Evolutionary conservation across 1,140 invertebrate genomes (phyloP).

Genomic region (Lasioglossum albipes): DNA sequence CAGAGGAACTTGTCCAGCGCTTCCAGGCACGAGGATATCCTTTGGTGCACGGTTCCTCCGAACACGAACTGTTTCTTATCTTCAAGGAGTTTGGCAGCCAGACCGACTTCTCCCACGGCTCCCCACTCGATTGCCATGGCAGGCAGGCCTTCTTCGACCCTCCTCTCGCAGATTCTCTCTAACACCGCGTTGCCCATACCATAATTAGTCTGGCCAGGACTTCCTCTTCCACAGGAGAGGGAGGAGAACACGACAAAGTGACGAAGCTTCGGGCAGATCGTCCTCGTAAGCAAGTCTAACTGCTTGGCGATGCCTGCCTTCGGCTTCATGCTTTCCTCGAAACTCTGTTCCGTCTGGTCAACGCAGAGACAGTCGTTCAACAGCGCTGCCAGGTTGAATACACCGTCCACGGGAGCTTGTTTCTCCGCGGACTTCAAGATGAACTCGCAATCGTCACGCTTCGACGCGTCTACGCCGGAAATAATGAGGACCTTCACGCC

Average conservation of each 20-base stretch:
- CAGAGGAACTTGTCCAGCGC: slow-evolving; percentile 82
- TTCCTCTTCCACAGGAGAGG: slow-evolving; percentile 88
- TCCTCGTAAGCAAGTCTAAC: slow-evolving; percentile 80
- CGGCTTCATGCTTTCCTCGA: slow-evolving; percentile 76
- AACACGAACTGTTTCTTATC: slow-evolving; percentile 82
- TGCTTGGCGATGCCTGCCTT: slow-evolving; percentile 80
- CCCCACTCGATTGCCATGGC: slow-evolving; percentile 83
- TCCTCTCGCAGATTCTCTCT: slow-evolving; percentile 82
- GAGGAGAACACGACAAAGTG: slow-evolving; percentile 88
- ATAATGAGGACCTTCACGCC: slow-evolving; percentile 80
- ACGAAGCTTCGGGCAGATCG: slow-evolving; percentile 78
- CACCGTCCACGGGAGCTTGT: slow-evolving; percentile 85
- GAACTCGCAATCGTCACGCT: slow-evolving; percentile 77
- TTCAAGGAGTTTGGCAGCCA: slow-evolving; percentile 84
- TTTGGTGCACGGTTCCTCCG: slow-evolving; percentile 85
- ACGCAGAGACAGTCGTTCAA: slow-evolving; percentile 80
- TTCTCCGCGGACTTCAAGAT: slow-evolving; percentile 82
- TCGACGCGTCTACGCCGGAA: slow-evolving; percentile 77
- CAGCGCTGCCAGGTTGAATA: slow-evolving; percentile 89
- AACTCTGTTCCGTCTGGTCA: slow-evolving; percentile 80
- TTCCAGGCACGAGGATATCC: slow-evolving; percentile 83
- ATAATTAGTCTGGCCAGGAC: slow-evolving; percentile 90
- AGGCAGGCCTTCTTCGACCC: slow-evolving; percentile 79
- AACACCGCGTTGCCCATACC: slow-evolving; percentile 83
- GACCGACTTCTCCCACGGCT: slow-evolving; percentile 81